A percentile compares a stretch with the other conserved stretches of the same genome.
Conservation (phyloP, 2,888 invertebrate species). For the Elegia similella region DNA sequence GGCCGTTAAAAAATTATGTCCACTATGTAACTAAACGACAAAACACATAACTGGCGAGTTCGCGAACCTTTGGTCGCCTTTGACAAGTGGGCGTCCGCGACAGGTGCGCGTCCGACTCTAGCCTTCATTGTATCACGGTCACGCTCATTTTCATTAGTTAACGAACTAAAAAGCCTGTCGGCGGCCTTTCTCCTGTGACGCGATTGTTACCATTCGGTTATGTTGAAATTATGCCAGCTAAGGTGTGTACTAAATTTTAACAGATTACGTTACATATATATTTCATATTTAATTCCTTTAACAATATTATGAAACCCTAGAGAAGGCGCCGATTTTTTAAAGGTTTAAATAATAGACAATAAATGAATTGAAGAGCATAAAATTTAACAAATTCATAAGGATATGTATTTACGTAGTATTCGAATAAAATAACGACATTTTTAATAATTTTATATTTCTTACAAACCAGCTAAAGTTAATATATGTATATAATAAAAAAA, state of each 20-base stretch:
- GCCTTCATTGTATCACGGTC: slow-evolving; percentile 42
- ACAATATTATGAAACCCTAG: no score
- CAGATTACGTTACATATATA: no score
- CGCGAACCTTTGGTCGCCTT: slow-evolving; percentile 24
- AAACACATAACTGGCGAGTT: not conserved
- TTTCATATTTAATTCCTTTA: no score
- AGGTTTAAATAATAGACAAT: no score
- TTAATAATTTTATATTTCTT: no score
- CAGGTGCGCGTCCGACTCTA: slow-evolving; percentile 36
- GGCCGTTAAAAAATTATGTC: slow-evolving; percentile 12
- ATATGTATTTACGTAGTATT: no score
- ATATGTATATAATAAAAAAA: no score
- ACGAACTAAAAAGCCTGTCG: slow-evolving; percentile 45
- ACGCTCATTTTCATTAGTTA: slow-evolving; percentile 67
- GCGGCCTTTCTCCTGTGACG: slow-evolving; percentile 14
- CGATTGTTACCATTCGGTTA: not conserved
- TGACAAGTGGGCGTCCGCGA: slow-evolving; percentile 37
- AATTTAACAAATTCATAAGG: no score
- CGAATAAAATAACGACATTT: no score
- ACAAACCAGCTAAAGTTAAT: no score
- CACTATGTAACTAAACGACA: not conserved
- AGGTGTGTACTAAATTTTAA: not conserved
- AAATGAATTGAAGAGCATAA: no score
- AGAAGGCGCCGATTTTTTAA: no score
- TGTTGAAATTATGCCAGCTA: not conserved